Percentiles rank a stretch among this genome's conserved stretches.
phyloP scores from a whole-genome alignment of 2,797 vertebrate genomes.

The Myripristis murdjan region DNA sequence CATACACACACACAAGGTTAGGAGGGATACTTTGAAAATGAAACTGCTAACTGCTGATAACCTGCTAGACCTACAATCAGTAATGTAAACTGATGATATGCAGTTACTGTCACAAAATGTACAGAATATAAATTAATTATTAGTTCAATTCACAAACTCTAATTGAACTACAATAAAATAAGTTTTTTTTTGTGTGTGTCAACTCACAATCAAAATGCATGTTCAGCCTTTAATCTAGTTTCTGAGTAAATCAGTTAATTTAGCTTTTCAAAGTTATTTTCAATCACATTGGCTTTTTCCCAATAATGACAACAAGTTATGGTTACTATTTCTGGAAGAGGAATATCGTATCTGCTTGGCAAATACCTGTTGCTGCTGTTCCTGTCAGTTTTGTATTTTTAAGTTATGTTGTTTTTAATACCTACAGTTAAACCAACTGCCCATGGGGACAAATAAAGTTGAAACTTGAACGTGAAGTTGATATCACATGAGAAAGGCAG shows the following conservation, averaged over 20 bases:
- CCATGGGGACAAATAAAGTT: conserved; percentile 46
- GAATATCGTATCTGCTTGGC: background rate
- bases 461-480: conserved; percentile 41
- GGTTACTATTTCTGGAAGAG: background rate
- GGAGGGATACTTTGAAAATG: background rate
- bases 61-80: too few relatives aligned
- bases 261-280: background rate
- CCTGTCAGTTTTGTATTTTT: conserved; percentile 16
- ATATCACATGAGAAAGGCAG: conserved; percentile 33
- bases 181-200: too few relatives aligned
- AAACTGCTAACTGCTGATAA: too few relatives aligned
- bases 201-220: too few relatives aligned
- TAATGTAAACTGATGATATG: too few relatives aligned
- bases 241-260: background rate
- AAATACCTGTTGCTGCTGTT: too few relatives aligned
- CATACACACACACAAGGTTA: background rate
- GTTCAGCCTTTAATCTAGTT: background rate
- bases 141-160: too few relatives aligned
- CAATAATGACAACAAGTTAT: background rate
- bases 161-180: too few relatives aligned
- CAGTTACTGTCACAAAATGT: too few relatives aligned
- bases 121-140: too few relatives aligned
- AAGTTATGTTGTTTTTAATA: conserved; percentile 38
- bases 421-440: conserved; percentile 28
- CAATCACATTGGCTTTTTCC: background rate